A percentile compares a stretch with the other conserved stretches of the same genome.
phyloP scores from a whole-genome alignment of 2,113 vertebrate genomes.

The Myrmecobius fasciatus region DNA sequence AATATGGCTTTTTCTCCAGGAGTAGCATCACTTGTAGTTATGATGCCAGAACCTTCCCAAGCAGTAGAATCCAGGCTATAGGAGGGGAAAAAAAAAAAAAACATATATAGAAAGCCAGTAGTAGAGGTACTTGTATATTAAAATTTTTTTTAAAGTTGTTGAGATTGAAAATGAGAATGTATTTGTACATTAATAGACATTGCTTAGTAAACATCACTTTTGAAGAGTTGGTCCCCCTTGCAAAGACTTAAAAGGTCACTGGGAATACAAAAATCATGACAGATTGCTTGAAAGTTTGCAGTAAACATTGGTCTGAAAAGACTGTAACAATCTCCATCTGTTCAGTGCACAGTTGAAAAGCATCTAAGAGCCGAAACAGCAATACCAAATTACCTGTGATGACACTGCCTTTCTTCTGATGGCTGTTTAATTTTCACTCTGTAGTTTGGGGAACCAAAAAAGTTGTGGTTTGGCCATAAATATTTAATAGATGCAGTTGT shows the following conservation, averaged over 20 bases:
- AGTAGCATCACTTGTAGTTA: not conserved
- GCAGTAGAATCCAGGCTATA: not conserved
- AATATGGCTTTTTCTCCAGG: slow-evolving; percentile 14
- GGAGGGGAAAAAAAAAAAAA: not conserved
- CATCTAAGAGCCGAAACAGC: slow-evolving; percentile 44
- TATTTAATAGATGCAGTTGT: slow-evolving; percentile 65
- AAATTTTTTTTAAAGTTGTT: slow-evolving; percentile 43
- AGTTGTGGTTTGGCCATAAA: slow-evolving; percentile 60
- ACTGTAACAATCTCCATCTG: slow-evolving; percentile 73
- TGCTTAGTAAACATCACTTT: slow-evolving; percentile 63
- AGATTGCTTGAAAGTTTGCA: slow-evolving; percentile 76
- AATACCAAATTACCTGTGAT: slow-evolving; percentile 65
- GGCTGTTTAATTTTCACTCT: slow-evolving; percentile 77
- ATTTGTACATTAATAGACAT: slow-evolving; percentile 56
- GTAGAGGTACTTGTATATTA: slow-evolving; percentile 37
- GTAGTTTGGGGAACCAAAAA: slow-evolving; percentile 62
- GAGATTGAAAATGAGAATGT: slow-evolving; percentile 36
- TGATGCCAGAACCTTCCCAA: slow-evolving; percentile 19
- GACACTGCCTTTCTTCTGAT: slow-evolving; percentile 65
- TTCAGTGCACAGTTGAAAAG: slow-evolving; percentile 73
- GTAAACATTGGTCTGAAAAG: slow-evolving; percentile 72
- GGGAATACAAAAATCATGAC: slow-evolving; percentile 72
- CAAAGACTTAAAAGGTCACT: slow-evolving; percentile 73
- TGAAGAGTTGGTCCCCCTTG: slow-evolving; percentile 62
- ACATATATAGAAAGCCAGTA: not conserved